phyloP scores from a whole-genome alignment of 2,888 invertebrate species.

The Erannis defoliaria region DNA sequence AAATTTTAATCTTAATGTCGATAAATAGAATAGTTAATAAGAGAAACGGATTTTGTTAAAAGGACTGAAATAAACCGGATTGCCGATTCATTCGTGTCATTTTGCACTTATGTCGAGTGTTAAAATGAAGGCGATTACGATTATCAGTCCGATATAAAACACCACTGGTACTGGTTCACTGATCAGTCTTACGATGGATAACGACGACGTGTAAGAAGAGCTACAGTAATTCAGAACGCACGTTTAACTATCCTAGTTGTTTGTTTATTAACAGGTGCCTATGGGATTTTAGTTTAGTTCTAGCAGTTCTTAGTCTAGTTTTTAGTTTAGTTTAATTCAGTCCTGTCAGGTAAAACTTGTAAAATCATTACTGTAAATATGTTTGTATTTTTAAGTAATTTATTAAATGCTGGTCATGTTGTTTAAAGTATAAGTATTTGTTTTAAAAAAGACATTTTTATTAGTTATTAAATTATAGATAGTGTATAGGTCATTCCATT shows the following conservation, averaged over 20 bases:
- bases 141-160: background rate
- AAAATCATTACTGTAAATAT: constrained; percentile 30
- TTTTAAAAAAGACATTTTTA: constrained; percentile 44
- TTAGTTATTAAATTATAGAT: constrained; percentile 38
- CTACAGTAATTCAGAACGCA: too few species aligned
- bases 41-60: background rate
- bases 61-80: background rate
- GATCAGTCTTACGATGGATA: background rate
- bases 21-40: constrained; percentile 66
- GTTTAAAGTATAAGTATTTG: constrained; percentile 30
- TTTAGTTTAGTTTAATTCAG: too few species aligned
- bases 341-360: background rate
- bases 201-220: too few species aligned
- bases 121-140: background rate
- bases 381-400: constrained; percentile 43
- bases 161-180: background rate
- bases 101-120: background rate
- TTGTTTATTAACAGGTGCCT: too few species aligned
- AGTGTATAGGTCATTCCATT: constrained; percentile 46
- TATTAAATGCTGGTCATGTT: constrained; percentile 47
- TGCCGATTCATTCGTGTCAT: background rate
- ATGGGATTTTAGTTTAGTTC: background rate
- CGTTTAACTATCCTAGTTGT: too few species aligned
- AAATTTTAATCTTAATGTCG: constrained; percentile 79
- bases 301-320: too few species aligned